Conservation (phyloP, 2,888 invertebrate genomes). For the Ceratothoa steindachneri region DNA sequence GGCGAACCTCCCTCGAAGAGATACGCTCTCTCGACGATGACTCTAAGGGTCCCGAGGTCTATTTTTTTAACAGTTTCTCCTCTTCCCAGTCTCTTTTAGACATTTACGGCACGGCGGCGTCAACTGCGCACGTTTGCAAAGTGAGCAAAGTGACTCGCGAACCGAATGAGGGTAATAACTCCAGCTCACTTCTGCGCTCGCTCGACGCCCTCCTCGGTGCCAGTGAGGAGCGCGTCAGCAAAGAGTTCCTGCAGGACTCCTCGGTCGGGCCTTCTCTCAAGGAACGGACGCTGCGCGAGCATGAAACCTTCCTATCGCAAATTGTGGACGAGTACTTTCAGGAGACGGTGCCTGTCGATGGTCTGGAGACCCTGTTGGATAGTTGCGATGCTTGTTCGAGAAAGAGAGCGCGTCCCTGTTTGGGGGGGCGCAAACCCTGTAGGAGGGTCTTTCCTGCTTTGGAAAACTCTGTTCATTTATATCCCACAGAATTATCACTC, state of each 20-base stretch:
- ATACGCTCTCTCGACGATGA: background rate
- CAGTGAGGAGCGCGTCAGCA: background rate
- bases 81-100: background rate
- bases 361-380: background rate
- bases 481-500: too few relatives aligned
- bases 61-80: background rate
- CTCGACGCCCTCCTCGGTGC: background rate
- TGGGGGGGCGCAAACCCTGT: background rate
- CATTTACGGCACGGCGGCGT: background rate
- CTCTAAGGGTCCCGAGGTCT: background rate
- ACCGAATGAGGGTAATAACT: background rate
- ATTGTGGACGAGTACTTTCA: constrained; percentile 44
- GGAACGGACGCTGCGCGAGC: constrained; percentile 26
- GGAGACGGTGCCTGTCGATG: background rate
- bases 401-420: background rate
- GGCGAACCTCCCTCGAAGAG: constrained; percentile 1
- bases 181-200: background rate
- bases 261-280: background rate
- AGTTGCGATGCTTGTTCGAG: background rate
- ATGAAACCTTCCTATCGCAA: constrained; percentile 33
- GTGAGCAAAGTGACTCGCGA: background rate
- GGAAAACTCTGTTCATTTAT: too few relatives aligned
- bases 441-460: background rate
- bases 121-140: background rate
- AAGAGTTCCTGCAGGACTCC: background rate